Base-by-base conservation (phyloP, 2,113 vertebrate genomes). In the Neopipo cinnamomea region DNA sequence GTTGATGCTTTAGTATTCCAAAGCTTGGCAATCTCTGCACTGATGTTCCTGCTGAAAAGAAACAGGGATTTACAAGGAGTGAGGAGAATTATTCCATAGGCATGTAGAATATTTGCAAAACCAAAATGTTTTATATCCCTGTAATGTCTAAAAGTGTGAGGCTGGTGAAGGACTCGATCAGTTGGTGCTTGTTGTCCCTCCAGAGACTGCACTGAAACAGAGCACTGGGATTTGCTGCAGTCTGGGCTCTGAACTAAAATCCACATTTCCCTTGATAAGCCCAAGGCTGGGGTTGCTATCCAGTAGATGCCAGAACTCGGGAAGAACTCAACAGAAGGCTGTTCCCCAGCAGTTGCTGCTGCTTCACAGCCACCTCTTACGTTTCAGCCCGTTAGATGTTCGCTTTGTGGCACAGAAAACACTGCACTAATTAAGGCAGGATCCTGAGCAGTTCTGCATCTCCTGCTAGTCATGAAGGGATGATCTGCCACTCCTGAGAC, bases 51-150 rank as follows among this genome's bases (percentile, higher is more conserved):
- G 24, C 52, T 68, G 85, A 31, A 73, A 65, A 79, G 30, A 76
- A 92, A 59, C 2, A 53, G 7, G 14, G 25, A 67, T 18, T 46
- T 63, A 3, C 4, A 56, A 68, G 55, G 49, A 72, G n/a, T 6
- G 3, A 4, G 27, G 22, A n/a, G 15, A 37, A 52, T 72, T 76
- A 35, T 11, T 77, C 75, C 49, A 12, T 23, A 42, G 41, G 27
- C 14, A 27, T 23, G 28, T 31, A 27, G 46, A 65, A 53, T 13
- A n/a, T 53, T 33, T 83, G 53, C 67, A 42, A 92, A 50, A 52
- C 0, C 20, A 16, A 85, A 68, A 33, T 10, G 6, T 58, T 12
- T 1, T 39, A 5, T 20, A 17, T 59, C 19, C 41, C 5, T 1
- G 1, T 39, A 4, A 53, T 7, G 18, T 20, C 41, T 70, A 9